Evolutionary conservation across 2,113 vertebrate species (phyloP).

Genomic region (Prionailurus viverrinus): DNA sequence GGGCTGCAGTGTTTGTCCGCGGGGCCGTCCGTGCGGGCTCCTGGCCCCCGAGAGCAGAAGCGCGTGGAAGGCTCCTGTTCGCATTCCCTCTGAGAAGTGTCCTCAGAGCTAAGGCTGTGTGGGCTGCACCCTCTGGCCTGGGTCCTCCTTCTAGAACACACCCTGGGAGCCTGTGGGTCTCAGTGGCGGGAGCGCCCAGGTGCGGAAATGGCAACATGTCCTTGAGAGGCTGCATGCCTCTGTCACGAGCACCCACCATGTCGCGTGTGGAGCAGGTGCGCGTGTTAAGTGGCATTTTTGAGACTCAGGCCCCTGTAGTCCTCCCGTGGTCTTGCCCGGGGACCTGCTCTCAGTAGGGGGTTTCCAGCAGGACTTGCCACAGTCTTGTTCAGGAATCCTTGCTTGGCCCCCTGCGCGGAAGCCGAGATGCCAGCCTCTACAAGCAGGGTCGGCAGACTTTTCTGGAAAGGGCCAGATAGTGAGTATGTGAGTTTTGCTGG

Average conservation of each 20-base stretch:
- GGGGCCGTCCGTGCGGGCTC: background rate
- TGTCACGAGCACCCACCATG: fast-evolving
- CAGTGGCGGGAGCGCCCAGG: fast-evolving
- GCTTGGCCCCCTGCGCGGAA: fast-evolving
- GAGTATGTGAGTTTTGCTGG: background rate
- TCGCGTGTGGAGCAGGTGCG: background rate
- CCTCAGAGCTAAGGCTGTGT: background rate
- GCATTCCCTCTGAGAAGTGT: background rate
- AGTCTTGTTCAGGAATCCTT: background rate
- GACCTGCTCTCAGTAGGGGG: background rate
- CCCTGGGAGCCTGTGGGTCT: background rate
- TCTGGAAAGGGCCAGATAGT: background rate
- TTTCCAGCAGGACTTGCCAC: background rate
- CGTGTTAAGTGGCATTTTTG: background rate
- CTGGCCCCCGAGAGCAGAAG: too few species aligned
- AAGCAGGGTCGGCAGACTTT: too few species aligned
- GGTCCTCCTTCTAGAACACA: background rate
- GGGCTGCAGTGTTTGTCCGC: fast-evolving
- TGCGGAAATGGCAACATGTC: fast-evolving
- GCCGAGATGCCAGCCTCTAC: background rate
- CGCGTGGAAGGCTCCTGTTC: background rate
- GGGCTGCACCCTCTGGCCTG: background rate
- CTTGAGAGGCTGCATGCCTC: fast-evolving
- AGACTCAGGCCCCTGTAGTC: background rate
- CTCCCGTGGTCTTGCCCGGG: background rate